Percentiles rank a stretch among this genome's conserved stretches.
Evolutionary conservation across 2,113 vertebrate species (phyloP).

Genomic region (Anhinga rufa): DNA sequence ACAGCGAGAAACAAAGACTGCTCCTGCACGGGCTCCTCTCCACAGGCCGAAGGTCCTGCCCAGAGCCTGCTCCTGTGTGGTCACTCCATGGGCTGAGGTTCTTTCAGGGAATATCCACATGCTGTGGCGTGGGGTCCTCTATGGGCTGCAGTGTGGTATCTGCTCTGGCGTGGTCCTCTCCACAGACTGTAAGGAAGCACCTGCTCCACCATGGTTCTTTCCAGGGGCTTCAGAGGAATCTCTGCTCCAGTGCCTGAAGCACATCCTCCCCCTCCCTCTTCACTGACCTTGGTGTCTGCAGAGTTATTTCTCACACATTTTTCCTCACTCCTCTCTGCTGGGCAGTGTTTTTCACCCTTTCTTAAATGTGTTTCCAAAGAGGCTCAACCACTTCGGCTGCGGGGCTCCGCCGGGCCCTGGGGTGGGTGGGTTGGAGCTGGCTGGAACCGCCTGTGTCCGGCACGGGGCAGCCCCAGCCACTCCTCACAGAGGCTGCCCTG

Average conservation of each 20-base stretch:
- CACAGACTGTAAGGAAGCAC: neutral
- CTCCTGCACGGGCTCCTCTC: neutral
- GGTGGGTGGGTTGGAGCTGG: fast-evolving
- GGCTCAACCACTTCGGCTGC: too few relatives aligned
- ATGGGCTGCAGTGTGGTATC: neutral
- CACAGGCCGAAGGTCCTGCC: neutral
- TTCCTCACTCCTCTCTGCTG: neutral
- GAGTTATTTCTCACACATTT: neutral
- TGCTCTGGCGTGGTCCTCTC: neutral
- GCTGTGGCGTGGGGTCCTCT: fast-evolving
- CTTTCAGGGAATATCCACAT: neutral
- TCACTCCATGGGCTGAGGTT: neutral
- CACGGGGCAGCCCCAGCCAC: fast-evolving
- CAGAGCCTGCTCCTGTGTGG: neutral
- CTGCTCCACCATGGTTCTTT: neutral
- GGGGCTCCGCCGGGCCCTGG: neutral
- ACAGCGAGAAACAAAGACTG: neutral
- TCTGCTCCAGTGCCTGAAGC: fast-evolving
- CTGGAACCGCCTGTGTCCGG: neutral
- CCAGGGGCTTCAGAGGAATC: neutral
- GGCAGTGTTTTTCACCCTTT: neutral
- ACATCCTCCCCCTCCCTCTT: neutral
- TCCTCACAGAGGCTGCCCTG: neutral
- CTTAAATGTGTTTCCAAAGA: neutral
- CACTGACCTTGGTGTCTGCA: neutral